Evolutionary conservation across 1,140 invertebrate species (phyloP).

Genomic region (Monochamus saltuarius): DNA sequence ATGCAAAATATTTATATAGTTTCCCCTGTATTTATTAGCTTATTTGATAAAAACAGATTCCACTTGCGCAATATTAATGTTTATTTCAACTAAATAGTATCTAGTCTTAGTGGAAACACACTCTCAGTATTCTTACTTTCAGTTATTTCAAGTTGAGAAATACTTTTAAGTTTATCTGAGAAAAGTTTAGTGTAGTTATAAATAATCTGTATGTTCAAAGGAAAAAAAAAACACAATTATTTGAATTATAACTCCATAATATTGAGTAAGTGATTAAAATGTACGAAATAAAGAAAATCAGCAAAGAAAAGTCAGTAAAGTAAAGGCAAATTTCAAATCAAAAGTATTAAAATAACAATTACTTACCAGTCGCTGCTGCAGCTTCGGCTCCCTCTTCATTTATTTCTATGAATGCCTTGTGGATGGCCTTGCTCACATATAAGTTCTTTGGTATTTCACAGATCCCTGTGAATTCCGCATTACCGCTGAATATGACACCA

Average conservation of each 20-base stretch:
- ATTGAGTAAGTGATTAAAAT: background rate
- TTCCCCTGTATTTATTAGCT: too few species aligned
- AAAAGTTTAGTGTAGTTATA: too few species aligned
- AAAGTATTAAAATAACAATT: background rate
- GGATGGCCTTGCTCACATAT: conserved; percentile 62
- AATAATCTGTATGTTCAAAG: too few species aligned
- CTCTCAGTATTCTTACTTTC: too few species aligned
- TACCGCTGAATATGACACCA: conserved; percentile 55
- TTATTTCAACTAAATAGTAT: too few species aligned
- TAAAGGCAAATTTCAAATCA: background rate
- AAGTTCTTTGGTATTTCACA: conserved; percentile 52
- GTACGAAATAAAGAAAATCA: background rate
- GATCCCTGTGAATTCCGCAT: conserved; percentile 60
- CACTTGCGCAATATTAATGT: too few species aligned
- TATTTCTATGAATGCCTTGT: conserved; percentile 73
- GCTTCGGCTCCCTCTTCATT: conserved; percentile 79
- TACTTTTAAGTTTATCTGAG: too few species aligned
- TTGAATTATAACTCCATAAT: background rate
- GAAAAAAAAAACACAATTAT: too few species aligned
- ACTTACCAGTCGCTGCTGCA: conserved; percentile 66
- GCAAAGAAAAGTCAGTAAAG: background rate
- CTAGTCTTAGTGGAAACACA: too few species aligned
- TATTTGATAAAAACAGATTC: too few species aligned
- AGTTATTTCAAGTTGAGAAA: too few species aligned
- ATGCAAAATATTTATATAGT: too few species aligned